Conservation (phyloP, 2,888 invertebrate genomes). For the Harpagoxenus sublaevis region DNA sequence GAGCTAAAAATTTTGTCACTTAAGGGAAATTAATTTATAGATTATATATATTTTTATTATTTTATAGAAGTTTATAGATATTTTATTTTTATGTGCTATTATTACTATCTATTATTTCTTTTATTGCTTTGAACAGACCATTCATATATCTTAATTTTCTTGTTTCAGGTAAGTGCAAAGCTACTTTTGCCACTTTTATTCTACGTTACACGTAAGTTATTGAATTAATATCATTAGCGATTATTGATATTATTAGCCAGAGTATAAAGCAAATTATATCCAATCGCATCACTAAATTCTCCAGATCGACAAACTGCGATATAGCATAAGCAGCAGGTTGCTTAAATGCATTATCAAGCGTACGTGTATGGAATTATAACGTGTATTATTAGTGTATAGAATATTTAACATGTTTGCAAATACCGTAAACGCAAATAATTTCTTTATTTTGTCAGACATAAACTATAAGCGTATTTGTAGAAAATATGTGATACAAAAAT, state of each 20-base stretch:
- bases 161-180: constrained; percentile 71
- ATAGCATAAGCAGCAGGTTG: background rate
- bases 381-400: background rate
- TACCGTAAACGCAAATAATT: background rate
- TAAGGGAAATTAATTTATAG: background rate
- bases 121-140: background rate
- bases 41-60: too few relatives aligned
- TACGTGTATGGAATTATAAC: background rate
- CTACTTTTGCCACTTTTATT: background rate
- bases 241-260: background rate
- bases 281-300: background rate
- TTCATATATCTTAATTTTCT: constrained; percentile 28
- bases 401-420: background rate
- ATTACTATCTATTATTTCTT: background rate
- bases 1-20: background rate
- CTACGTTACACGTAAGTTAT: constrained; percentile 60
- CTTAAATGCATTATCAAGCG: background rate
- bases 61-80: background rate
- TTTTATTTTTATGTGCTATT: constrained; percentile 5
- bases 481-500: background rate
- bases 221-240: background rate
- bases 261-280: background rate
- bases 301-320: background rate
- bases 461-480: background rate
- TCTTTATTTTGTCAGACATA: background rate